Evolutionary conservation across 1,140 invertebrate species (phyloP).

Genomic region (Pseudoatta argentina): DNA sequence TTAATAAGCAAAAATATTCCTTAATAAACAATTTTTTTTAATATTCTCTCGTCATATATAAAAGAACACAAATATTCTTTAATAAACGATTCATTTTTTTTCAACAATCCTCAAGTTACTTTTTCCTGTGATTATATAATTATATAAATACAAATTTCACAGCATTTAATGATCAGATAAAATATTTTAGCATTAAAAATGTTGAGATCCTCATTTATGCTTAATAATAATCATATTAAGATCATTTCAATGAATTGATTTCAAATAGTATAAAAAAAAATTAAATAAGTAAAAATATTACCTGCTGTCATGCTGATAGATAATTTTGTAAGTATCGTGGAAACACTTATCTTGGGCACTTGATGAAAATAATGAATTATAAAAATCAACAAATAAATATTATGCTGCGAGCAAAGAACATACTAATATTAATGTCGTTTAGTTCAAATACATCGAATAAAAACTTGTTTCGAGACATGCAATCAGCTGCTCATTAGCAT

Average conservation of each 20-base stretch:
- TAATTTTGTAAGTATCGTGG: not conserved
- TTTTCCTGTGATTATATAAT: not conserved
- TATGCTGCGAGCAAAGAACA: not conserved
- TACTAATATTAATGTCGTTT: not conserved
- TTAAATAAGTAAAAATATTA: constrained; percentile 14
- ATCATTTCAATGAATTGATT: not conserved
- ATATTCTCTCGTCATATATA: not conserved
- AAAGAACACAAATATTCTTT: not conserved
- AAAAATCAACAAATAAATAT: not conserved
- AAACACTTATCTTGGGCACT: constrained; percentile 23
- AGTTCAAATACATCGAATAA: not conserved
- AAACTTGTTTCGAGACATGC: not conserved
- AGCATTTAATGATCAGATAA: not conserved
- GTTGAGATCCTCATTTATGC: not conserved
- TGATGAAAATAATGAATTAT: not conserved
- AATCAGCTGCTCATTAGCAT: not conserved
- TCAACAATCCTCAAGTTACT: not conserved
- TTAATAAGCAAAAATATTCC: too few species aligned
- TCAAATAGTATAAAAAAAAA: not conserved
- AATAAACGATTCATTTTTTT: not conserved
- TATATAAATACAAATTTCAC: not conserved
- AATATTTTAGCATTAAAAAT: not conserved
- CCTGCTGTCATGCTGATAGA: not conserved
- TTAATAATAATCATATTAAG: not conserved
- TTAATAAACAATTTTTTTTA: not conserved